These are phyloP conservation scores for Numenius phaeopus DNA, from an alignment of 2,797 vertebrate species.

Conservation along the genomic window DNA sequence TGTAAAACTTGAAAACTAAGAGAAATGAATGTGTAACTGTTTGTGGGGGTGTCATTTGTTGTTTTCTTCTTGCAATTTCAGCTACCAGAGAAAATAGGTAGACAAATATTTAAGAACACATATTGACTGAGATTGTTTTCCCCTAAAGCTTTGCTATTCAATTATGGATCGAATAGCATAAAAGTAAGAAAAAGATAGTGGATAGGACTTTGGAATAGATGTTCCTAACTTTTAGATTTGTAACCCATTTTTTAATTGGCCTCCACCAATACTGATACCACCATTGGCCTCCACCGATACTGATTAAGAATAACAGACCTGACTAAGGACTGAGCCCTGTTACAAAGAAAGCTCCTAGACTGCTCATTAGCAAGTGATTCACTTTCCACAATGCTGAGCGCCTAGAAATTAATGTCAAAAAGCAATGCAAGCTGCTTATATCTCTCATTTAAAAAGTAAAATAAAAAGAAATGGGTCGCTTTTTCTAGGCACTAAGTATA, in stretches of 20 bases:
- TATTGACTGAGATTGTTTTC: background rate
- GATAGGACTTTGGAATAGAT: background rate
- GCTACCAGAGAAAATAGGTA: background rate
- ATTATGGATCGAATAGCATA: background rate
- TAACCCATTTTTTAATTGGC: background rate
- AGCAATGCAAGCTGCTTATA: background rate
- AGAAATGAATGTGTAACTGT: background rate
- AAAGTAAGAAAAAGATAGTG: background rate
- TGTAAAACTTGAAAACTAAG: background rate
- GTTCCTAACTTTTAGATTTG: background rate
- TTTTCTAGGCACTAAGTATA: background rate
- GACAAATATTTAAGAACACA: background rate
- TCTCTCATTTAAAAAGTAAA: background rate
- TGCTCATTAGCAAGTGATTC: background rate
- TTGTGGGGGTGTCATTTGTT: background rate
- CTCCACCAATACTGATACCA: background rate
- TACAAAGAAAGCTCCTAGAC: background rate
- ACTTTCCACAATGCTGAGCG: background rate
- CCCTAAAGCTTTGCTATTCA: background rate
- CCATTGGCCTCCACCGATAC: background rate
- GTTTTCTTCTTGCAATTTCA: background rate
- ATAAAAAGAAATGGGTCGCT: rapidly evolving
- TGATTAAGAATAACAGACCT: background rate
- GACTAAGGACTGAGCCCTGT: background rate
- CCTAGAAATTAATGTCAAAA: background rate